phyloP scores from a whole-genome alignment of 2,888 invertebrate species.

The Scrobipalpa costella region DNA sequence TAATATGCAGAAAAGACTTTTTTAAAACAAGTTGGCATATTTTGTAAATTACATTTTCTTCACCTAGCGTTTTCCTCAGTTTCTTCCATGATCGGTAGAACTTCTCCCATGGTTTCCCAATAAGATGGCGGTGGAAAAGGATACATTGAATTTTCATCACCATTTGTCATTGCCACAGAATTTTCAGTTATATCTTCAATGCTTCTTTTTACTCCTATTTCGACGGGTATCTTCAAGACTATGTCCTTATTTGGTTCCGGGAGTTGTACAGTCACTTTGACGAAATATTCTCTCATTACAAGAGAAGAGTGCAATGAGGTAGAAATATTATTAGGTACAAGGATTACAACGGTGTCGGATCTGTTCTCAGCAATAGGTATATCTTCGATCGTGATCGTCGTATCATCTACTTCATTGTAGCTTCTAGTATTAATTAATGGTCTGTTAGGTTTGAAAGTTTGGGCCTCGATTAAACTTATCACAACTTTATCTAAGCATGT shows the following conservation, averaged over 20 bases:
- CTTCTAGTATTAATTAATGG: constrained; percentile 12
- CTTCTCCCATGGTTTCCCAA: constrained; percentile 12
- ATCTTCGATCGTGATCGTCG: not conserved
- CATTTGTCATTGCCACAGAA: not conserved
- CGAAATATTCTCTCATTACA: constrained; percentile 1
- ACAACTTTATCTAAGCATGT: not conserved
- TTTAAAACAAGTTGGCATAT: no score
- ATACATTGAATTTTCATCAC: not conserved
- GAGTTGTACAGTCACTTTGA: not conserved
- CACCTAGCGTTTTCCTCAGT: constrained; percentile 3
- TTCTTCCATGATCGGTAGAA: not conserved
- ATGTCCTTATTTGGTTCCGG: constrained; percentile 6
- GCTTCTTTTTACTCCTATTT: not conserved
- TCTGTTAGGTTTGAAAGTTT: constrained; percentile 20
- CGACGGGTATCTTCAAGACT: constrained; percentile 5
- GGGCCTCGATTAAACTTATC: constrained; percentile 6
- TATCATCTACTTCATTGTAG: constrained; percentile 13
- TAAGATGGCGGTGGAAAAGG: constrained; percentile 10
- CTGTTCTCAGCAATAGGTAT: not conserved
- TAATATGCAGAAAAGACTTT: no score
- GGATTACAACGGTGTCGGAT: constrained; percentile 1
- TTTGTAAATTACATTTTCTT: no score
- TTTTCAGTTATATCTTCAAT: not conserved
- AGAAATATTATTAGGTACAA: not conserved
- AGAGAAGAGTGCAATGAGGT: constrained; percentile 5